These are phyloP conservation scores for Myodes glareolus DNA, from an alignment of 2,113 vertebrate species.

Conservation along the genomic window DNA sequence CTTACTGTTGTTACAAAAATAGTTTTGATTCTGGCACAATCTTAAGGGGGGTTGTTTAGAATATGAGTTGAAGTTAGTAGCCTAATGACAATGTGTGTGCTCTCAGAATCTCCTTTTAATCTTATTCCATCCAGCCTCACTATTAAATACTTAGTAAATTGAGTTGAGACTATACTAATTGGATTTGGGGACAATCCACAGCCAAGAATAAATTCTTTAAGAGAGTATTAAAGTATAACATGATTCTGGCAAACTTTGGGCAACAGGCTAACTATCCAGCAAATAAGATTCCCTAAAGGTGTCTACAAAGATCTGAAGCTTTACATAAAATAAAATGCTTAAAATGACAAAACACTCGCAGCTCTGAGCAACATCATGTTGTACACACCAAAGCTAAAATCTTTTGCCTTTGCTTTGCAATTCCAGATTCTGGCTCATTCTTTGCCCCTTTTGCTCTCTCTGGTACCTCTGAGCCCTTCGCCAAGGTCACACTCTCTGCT, in stretches of 20 bases:
- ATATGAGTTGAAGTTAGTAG: constrained; percentile 31
- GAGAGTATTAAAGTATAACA: constrained; percentile 64
- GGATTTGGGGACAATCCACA: constrained; percentile 64
- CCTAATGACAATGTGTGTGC: not conserved
- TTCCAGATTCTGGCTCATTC: not conserved
- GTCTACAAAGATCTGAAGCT: constrained; percentile 36
- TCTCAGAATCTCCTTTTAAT: constrained; percentile 32
- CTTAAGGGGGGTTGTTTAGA: not conserved
- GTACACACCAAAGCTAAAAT: not conserved
- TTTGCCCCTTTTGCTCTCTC: not conserved
- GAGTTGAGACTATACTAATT: constrained; percentile 73
- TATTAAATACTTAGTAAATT: constrained; percentile 68
- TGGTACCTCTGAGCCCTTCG: not conserved
- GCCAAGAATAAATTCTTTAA: constrained; percentile 68
- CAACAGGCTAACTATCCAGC: constrained; percentile 53
- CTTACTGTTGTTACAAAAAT: not conserved
- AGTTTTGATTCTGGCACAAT: constrained; percentile 45
- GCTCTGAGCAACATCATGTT: not conserved
- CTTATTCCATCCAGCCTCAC: constrained; percentile 19
- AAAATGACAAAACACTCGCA: not conserved
- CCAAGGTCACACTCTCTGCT: not conserved
- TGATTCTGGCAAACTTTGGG: constrained; percentile 67
- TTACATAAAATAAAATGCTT: constrained; percentile 46
- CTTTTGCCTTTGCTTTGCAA: not conserved
- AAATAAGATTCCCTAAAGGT: constrained; percentile 62